These are phyloP conservation scores for Drosophila nr. perissopoda DNA, from an alignment of 2,888 invertebrate genomes.

Conservation along the genomic window DNA sequence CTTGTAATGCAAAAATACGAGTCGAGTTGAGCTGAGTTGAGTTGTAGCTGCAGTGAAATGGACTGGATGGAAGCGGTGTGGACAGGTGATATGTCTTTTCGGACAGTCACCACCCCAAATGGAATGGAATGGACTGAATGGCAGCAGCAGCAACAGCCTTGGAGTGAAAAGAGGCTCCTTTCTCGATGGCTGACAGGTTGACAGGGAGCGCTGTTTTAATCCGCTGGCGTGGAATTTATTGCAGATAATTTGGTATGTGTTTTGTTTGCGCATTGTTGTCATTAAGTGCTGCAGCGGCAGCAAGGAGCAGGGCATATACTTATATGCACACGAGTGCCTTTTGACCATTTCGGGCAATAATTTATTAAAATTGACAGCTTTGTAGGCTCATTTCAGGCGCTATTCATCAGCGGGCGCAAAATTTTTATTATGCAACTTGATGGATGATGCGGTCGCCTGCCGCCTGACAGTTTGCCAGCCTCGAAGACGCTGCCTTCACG, in stretches of 20 bases:
- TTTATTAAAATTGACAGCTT: constrained; percentile 84
- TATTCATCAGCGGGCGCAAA: constrained; percentile 82
- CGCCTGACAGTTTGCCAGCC: constrained; percentile 63
- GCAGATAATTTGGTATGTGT: constrained; percentile 76
- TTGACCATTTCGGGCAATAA: constrained; percentile 73
- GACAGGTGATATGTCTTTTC: constrained; percentile 71
- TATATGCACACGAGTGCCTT: constrained; percentile 24
- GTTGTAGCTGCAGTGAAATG: constrained; percentile 11
- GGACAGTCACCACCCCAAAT: constrained; percentile 68
- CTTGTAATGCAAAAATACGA: constrained; percentile 53
- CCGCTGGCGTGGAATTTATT: constrained; percentile 66
- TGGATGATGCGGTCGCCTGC: constrained; percentile 81
- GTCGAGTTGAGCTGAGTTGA: constrained; percentile 5
- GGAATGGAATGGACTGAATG: constrained; percentile 25
- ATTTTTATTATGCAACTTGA: constrained; percentile 83
- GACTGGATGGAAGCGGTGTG: constrained; percentile 23
- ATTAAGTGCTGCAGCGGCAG: constrained; percentile 64
- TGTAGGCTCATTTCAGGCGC: constrained; percentile 83
- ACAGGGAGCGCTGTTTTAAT: constrained; percentile 59
- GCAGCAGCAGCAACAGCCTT: constrained; percentile 24
- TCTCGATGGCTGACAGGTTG: constrained; percentile 64
- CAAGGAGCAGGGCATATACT: constrained; percentile 13
- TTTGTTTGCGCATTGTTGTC: constrained; percentile 79
- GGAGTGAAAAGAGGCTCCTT: constrained; percentile 34
- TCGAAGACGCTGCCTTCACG: constrained; percentile 45